A percentile compares a stretch with the other conserved stretches of the same genome.
phyloP scores from a whole-genome alignment of 2,797 vertebrate species.

The Meda fulgida region DNA sequence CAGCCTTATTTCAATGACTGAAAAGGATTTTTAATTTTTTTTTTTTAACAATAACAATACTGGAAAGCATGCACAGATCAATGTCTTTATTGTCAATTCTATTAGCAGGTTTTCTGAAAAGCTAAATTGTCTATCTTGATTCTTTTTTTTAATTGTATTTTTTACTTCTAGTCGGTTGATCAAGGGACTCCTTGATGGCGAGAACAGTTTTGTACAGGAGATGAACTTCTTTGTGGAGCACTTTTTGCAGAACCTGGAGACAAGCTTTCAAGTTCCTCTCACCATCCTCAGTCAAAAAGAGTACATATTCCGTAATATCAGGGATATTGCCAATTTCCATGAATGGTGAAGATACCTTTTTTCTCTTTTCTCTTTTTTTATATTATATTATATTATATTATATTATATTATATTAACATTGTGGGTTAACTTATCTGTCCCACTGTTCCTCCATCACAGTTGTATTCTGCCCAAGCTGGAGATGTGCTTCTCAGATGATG shows the following conservation, averaged over 20 bases:
- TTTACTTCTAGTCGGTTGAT: constrained; percentile 80
- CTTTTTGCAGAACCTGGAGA: constrained; percentile 82
- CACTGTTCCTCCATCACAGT: constrained; percentile 58
- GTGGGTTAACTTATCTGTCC: neutral
- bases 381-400: too few species aligned
- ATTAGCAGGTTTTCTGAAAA: neutral
- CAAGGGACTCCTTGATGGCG: constrained; percentile 87
- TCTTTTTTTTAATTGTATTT: neutral
- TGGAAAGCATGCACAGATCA: neutral
- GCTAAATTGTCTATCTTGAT: neutral
- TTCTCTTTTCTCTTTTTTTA: neutral
- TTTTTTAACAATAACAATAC: neutral
- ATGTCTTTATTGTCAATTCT: neutral
- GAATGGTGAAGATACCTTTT: constrained; percentile 81
- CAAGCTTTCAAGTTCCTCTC: constrained; percentile 71
- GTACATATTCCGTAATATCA: constrained; percentile 90
- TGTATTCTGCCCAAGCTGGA: constrained; percentile 81
- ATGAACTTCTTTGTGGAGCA: constrained; percentile 85
- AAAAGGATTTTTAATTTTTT: neutral
- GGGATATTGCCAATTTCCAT: constrained; percentile 86
- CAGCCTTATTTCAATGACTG: neutral
- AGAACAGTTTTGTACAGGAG: constrained; percentile 87
- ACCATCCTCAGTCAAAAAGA: constrained; percentile 86
- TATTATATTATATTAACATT: neutral
- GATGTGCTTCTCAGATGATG: constrained; percentile 88